Percentiles rank a stretch among this genome's conserved stretches.
These are phyloP conservation scores for Epinotia nisella DNA, from an alignment of 2,888 invertebrate species.

Conservation along the genomic window DNA sequence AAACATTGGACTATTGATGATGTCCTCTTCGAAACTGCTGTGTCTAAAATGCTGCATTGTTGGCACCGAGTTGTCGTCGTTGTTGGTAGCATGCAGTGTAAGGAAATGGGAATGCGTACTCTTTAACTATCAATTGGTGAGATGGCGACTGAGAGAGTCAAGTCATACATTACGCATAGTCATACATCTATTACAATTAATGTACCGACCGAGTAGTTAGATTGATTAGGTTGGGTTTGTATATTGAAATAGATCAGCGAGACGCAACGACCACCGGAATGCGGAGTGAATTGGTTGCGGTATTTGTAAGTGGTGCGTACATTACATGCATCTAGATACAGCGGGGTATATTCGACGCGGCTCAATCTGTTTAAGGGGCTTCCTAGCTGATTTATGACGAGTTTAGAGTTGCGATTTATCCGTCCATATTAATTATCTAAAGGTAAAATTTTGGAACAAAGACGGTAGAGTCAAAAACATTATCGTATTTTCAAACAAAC, in stretches of 20 bases:
- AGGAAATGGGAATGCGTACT: no score
- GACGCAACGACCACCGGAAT: slow-evolving; percentile 19
- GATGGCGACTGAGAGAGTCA: not conserved
- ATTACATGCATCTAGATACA: not conserved
- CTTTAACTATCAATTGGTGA: not conserved
- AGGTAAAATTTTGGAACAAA: not conserved
- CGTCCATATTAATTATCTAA: no score
- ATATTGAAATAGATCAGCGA: slow-evolving; percentile 1
- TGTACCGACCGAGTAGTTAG: no score
- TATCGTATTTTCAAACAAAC: no score
- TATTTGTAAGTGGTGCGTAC: not conserved
- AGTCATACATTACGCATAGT: not conserved
- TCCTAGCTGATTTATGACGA: not conserved
- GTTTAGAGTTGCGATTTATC: no score
- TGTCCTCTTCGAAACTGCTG: no score
- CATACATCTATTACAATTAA: not conserved
- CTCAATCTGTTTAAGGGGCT: not conserved
- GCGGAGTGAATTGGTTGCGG: slow-evolving; percentile 20
- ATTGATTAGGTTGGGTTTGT: not conserved
- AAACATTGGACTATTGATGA: no score
- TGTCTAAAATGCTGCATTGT: no score
- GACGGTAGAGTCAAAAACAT: not conserved
- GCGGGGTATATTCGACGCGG: not conserved
- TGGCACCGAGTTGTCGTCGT: no score
- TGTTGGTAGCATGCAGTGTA: no score